Conservation (phyloP, 2,888 invertebrate genomes). For the Oligia latruncula region DNA sequence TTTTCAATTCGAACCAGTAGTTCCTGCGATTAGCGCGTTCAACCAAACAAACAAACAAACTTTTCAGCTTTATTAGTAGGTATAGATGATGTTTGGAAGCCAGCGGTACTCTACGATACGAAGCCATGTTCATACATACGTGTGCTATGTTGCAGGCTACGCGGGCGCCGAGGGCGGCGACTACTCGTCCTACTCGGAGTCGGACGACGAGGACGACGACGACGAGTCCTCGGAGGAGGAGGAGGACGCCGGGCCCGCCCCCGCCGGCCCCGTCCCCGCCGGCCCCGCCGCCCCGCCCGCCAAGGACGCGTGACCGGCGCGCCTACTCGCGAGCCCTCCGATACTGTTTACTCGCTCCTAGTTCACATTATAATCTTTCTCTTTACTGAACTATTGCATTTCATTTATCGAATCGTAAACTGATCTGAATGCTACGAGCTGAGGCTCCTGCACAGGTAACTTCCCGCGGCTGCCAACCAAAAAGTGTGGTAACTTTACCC, state of each 20-base stretch:
- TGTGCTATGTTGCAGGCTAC: constrained; percentile 79
- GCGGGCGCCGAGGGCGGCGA: constrained; percentile 85
- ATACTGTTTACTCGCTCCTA: constrained; percentile 2
- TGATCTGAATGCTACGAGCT: not conserved
- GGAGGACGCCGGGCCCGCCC: constrained; percentile 19
- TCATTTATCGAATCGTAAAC: constrained; percentile 16
- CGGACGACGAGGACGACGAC: constrained; percentile 82
- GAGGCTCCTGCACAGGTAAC: not conserved
- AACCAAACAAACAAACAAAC: too few species aligned
- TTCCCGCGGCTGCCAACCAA: not conserved
- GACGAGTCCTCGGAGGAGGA: constrained; percentile 66
- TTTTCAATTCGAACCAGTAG: too few species aligned
- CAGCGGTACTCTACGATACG: not conserved
- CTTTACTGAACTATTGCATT: constrained; percentile 20
- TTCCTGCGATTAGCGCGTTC: too few species aligned
- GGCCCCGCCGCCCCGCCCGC: constrained; percentile 3
- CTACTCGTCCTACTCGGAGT: constrained; percentile 86
- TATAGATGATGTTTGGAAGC: not conserved
- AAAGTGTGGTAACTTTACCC: not conserved
- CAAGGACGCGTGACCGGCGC: constrained; percentile 17
- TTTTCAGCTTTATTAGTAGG: too few species aligned
- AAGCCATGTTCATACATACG: not conserved
- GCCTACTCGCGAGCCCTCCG: not conserved
- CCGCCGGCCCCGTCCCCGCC: constrained; percentile 4
- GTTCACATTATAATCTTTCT: constrained; percentile 38